Evolutionary conservation across 2,888 invertebrate genomes (phyloP).

Genomic region (Limnephilus lunatus): DNA sequence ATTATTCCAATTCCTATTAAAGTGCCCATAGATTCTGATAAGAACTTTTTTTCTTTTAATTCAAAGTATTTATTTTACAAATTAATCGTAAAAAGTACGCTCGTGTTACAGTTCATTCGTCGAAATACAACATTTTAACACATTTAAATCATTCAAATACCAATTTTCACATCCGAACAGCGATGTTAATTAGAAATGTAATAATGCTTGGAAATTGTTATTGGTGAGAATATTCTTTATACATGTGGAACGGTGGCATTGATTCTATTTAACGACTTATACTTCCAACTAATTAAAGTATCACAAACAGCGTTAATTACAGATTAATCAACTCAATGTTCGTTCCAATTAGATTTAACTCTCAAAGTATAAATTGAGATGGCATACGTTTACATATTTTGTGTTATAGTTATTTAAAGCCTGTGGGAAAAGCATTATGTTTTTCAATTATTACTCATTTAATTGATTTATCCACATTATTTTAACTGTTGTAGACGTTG

Average conservation of each 20-base stretch:
- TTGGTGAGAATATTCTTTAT: background rate
- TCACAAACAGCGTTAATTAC: background rate
- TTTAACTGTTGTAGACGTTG: background rate
- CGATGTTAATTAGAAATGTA: background rate
- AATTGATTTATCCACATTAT: constrained; percentile 12
- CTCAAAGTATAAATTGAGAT: background rate
- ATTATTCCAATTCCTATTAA: background rate
- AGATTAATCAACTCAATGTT: background rate
- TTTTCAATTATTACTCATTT: constrained; percentile 7
- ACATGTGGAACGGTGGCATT: background rate
- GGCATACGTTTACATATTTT: background rate
- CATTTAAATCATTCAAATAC: background rate
- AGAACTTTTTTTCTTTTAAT: background rate
- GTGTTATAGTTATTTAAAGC: background rate
- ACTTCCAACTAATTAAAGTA: background rate
- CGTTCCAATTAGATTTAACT: background rate
- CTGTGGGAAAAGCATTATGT: constrained; percentile 9
- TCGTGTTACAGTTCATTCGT: background rate
- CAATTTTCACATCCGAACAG: background rate
- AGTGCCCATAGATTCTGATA: background rate
- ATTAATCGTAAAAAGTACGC: no score
- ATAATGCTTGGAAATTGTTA: background rate
- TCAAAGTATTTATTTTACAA: background rate
- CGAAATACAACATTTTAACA: background rate
- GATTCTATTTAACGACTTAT: background rate